A percentile compares a stretch with the other conserved stretches of the same genome.
Evolutionary conservation across 1,140 invertebrate genomes (phyloP).

Genomic region (Drosophila bocki): DNA sequence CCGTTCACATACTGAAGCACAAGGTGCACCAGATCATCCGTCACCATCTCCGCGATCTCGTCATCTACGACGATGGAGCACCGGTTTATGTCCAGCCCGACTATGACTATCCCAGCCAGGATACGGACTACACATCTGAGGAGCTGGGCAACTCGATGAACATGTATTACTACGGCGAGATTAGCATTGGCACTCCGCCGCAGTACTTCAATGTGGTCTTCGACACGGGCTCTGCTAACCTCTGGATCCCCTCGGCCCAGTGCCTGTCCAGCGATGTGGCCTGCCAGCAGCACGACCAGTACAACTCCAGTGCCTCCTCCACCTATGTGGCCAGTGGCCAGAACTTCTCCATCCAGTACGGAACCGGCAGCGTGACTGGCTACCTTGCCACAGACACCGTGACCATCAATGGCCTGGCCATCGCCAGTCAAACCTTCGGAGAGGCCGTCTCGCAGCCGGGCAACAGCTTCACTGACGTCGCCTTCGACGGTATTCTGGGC

Average conservation of each 20-base stretch:
- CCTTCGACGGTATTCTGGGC: conserved; percentile 98
- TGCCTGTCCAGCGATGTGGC: conserved; percentile 62
- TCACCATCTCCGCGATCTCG: conserved; percentile 5
- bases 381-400: conserved; percentile 70
- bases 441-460: conserved; percentile 97
- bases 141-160: conserved; percentile 63
- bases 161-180: conserved; percentile 88
- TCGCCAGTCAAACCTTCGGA: conserved; percentile 95
- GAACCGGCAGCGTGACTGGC: conserved; percentile 65
- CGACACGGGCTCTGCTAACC: conserved; percentile 72
- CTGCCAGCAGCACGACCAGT: conserved; percentile 70
- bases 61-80: conserved; percentile 30
- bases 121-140: conserved; percentile 45
- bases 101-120: conserved; percentile 34
- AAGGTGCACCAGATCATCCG: conserved; percentile 50
- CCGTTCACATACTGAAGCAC: conserved; percentile 43
- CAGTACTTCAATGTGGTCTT: conserved; percentile 87
- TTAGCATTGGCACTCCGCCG: conserved; percentile 95
- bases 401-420: conserved; percentile 87
- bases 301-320: conserved; percentile 67
- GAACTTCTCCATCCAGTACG: conserved; percentile 72
- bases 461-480: conserved; percentile 94
- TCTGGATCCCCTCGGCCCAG: conserved; percentile 70
- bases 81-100: conserved; percentile 28
- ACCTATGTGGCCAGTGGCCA: conserved; percentile 60